Evolutionary conservation across 1,140 invertebrate species (phyloP).

Genomic region (Drosophila neocordata): DNA sequence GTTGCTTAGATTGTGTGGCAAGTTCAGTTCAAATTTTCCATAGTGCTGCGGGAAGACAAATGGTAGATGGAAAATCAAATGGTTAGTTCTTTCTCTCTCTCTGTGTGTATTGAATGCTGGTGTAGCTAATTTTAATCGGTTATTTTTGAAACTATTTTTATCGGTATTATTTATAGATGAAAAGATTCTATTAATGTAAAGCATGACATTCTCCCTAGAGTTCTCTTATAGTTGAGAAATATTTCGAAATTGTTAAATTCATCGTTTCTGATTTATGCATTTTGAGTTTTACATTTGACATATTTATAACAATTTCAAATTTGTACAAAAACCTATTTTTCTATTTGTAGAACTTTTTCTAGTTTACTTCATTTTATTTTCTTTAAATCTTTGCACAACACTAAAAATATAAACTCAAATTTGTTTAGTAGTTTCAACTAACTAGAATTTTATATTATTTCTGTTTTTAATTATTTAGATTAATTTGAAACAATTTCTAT

Average conservation of each 20-base stretch:
- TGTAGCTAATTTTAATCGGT: constrained; percentile 1
- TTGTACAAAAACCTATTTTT: not conserved
- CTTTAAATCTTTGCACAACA: too few relatives aligned
- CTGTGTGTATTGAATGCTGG: not conserved
- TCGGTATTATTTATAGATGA: constrained; percentile 16
- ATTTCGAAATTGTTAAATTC: constrained; percentile 5
- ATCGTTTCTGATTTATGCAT: not conserved
- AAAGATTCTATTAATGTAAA: constrained; percentile 6
- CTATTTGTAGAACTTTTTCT: constrained; percentile 31
- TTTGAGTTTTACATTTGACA: too few relatives aligned
- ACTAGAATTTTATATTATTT: too few relatives aligned
- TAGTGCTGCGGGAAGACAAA: constrained; percentile 57
- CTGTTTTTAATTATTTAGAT: too few relatives aligned
- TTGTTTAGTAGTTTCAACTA: too few relatives aligned
- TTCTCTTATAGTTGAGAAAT: not conserved
- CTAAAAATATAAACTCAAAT: too few relatives aligned
- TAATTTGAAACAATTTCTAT: too few relatives aligned
- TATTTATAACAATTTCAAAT: too few relatives aligned
- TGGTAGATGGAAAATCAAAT: constrained; percentile 14
- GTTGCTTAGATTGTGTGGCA: constrained; percentile 21
- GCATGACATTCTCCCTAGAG: not conserved
- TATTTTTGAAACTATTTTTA: constrained; percentile 40
- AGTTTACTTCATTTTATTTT: too few relatives aligned
- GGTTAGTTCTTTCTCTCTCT: constrained; percentile 35
- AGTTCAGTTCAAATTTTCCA: constrained; percentile 59